These are phyloP conservation scores for Vanessa cardui DNA, from an alignment of 2,888 invertebrate species.

Conservation along the genomic window DNA sequence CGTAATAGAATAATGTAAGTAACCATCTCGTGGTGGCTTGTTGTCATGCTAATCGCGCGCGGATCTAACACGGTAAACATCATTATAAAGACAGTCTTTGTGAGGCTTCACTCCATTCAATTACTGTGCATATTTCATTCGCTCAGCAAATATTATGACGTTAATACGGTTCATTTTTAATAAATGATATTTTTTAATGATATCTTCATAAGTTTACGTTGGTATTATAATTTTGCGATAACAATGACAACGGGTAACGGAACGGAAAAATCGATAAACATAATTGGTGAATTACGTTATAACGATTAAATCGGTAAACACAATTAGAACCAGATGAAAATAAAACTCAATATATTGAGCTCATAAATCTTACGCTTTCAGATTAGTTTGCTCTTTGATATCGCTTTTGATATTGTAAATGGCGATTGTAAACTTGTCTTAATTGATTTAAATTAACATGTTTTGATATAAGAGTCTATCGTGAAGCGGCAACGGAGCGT, in stretches of 20 bases:
- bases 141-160: conserved; percentile 78
- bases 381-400: conserved; percentile 37
- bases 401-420: conserved; percentile 37
- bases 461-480: conserved; percentile 58
- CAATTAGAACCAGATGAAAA: conserved; percentile 32
- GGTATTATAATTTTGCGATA: not conserved
- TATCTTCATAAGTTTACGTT: no score
- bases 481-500: conserved; percentile 47
- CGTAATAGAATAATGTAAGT: conserved; percentile 78
- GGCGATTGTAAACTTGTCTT: conserved; percentile 45
- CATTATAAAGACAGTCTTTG: conserved; percentile 69
- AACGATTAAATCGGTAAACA: conserved; percentile 25
- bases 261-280: conserved; percentile 19
- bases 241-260: not conserved
- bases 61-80: conserved; percentile 65
- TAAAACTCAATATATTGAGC: conserved; percentile 35
- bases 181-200: not conserved
- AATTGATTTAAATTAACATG: conserved; percentile 60
- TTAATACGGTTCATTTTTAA: conserved; percentile 34
- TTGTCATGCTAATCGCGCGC: conserved; percentile 69
- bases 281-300: conserved; percentile 16
- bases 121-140: conserved; percentile 71
- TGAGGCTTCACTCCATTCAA: conserved; percentile 51
- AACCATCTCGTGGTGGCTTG: conserved; percentile 53
- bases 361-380: conserved; percentile 36